Conservation (phyloP, 37 sponge, comb jelly and placozoan genomes). For the Aplysina aerophoba region DNA sequence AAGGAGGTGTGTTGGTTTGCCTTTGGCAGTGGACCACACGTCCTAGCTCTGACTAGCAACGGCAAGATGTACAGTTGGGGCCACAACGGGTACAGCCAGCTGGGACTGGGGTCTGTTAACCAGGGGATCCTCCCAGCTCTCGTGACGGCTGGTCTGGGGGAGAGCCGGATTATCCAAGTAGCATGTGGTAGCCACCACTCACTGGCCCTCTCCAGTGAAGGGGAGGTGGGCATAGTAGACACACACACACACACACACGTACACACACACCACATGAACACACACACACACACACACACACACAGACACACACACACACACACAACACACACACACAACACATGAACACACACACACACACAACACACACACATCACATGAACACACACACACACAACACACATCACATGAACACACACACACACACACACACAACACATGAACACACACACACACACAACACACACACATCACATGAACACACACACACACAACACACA, state of each 20-base stretch:
- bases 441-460: too few relatives aligned
- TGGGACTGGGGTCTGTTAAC: constrained; percentile 64
- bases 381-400: too few relatives aligned
- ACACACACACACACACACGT: not conserved
- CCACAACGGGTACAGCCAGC: constrained; percentile 84
- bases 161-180: constrained; percentile 57
- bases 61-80: constrained; percentile 92
- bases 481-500: too few relatives aligned
- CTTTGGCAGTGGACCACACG: constrained; percentile 87
- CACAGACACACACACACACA: too few relatives aligned
- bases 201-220: constrained; percentile 59
- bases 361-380: too few relatives aligned
- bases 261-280: too few relatives aligned
- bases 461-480: too few relatives aligned
- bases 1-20: constrained; percentile 48
- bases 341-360: too few relatives aligned
- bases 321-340: too few relatives aligned
- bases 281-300: too few relatives aligned
- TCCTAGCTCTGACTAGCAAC: constrained; percentile 60
- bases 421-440: too few relatives aligned
- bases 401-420: too few relatives aligned
- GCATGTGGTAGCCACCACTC: constrained; percentile 92
- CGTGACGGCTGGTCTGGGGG: constrained; percentile 33
- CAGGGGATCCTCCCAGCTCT: constrained; percentile 33
- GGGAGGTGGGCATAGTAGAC: constrained; percentile 41